Evolutionary conservation across 2,888 invertebrate genomes (phyloP), one percentile per base, ranked within the genome.

Genomic region (Cheilosia soror): DNA sequence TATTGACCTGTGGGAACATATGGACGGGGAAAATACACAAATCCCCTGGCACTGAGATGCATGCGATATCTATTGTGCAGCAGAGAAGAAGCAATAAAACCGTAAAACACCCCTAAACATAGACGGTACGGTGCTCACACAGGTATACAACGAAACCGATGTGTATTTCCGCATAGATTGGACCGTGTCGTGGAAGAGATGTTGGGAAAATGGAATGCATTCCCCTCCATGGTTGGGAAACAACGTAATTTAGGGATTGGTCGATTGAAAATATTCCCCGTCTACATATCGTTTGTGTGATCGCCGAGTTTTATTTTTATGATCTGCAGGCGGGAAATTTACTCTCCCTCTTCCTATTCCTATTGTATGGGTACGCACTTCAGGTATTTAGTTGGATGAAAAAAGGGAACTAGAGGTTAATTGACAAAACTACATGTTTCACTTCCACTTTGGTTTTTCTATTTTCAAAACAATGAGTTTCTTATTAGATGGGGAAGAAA

Each of bases 1-100:
- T 6, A 47, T 60, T 80, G 84, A 84, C 84, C 84, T 84, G 84
- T 58, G 72, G 72, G 69, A 75, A 69, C 80, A 80, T 75, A 71
- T 84, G 84, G 53, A 71, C 58, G 63, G 72, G 60, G 69, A 63
- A 80, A 69, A 49, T 63, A 68, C 68, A 44, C 75, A 69, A 84
- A 84, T 80, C 68, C 63, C 79, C 80, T 80, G 31, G 25, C 27
- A 49, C 69, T 71, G 25, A 66, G 72, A 75, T 75, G 73, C 75
- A 75, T 71, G 65, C 51, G 7, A 15, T 42, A 37, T 6, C 4
- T 27, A 25, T 7, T 63, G 51, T 60, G 65, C 47, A 65, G 55
- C 55, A 37, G 20, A 20, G 20, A 20, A 27, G 29, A 55, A 60
- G 55, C 73, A 51, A 51, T 63, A 55, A 62, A 75, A 53, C n/a